Percentiles rank a stretch among this genome's conserved stretches.
phyloP scores from a whole-genome alignment of 2,888 invertebrate species.

The Andrena camellia region DNA sequence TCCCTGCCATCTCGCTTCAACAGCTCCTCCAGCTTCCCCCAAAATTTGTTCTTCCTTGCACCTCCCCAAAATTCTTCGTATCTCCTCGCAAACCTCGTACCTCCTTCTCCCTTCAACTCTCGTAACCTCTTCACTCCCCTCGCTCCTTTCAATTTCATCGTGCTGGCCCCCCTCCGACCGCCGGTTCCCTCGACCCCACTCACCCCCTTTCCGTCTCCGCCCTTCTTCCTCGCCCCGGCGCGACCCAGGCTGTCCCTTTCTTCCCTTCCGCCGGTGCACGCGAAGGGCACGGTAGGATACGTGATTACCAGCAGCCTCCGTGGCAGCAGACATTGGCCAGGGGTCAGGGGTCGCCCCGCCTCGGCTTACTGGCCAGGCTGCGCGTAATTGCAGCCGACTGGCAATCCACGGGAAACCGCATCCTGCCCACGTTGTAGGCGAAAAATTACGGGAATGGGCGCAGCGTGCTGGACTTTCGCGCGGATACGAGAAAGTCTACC shows the following conservation, averaged over 20 bases:
- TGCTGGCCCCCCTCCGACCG: background rate
- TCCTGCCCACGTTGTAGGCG: constrained; percentile 64
- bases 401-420: constrained; percentile 79
- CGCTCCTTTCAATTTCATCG: constrained; percentile 24
- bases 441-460: constrained; percentile 72
- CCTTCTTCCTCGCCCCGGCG: background rate
- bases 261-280: constrained; percentile 61
- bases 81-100: background rate
- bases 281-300: constrained; percentile 80
- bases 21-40: background rate
- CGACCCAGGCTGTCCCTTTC: constrained; percentile 3
- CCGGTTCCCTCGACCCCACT: background rate
- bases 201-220: background rate
- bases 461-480: constrained; percentile 48
- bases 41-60: background rate
- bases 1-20: background rate
- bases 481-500: constrained; percentile 55
- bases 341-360: constrained; percentile 84
- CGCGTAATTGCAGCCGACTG: constrained; percentile 82
- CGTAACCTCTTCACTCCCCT: constrained; percentile 12
- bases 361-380: constrained; percentile 81
- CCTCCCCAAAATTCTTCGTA: background rate
- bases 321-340: constrained; percentile 78
- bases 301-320: constrained; percentile 83
- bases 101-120: background rate